Evolutionary conservation across 1,140 invertebrate species (phyloP).

Genomic region (Heliconius nattereri): DNA sequence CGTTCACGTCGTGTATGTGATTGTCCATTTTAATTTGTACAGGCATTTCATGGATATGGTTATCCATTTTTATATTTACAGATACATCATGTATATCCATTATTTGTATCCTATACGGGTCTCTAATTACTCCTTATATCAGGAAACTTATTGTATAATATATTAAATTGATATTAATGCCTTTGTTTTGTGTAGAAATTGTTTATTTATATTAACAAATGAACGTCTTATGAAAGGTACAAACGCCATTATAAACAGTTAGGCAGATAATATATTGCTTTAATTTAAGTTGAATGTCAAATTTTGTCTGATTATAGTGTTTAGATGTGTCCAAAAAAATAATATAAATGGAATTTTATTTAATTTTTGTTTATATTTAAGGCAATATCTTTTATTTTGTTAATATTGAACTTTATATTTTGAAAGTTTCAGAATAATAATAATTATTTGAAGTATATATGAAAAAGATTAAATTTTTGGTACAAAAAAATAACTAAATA

Average conservation of each 20-base stretch:
- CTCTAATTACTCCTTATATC: background rate
- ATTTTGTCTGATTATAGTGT: background rate
- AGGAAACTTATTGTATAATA: background rate
- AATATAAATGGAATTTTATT: background rate
- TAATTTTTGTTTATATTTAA: background rate
- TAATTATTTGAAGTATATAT: too few relatives aligned
- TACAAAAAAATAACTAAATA: too few relatives aligned
- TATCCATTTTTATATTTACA: conserved; percentile 34
- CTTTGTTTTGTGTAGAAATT: conserved; percentile 31
- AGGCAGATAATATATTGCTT: conserved; percentile 17
- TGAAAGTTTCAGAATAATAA: too few relatives aligned
- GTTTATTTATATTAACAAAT: conserved; percentile 37
- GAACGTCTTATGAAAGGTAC: conserved; percentile 24
- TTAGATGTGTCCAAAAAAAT: background rate
- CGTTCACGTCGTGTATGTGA: conserved; percentile 38
- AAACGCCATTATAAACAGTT: conserved; percentile 35
- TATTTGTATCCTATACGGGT: background rate
- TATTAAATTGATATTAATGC: conserved; percentile 10
- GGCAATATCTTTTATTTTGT: background rate
- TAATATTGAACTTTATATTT: background rate
- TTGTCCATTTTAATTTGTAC: conserved; percentile 36
- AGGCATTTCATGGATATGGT: conserved; percentile 39
- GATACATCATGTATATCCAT: conserved; percentile 17
- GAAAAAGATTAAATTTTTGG: too few relatives aligned
- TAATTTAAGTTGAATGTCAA: background rate